phyloP scores from a whole-genome alignment of 2,113 vertebrate species.

The Corythoichthys intestinalis region DNA sequence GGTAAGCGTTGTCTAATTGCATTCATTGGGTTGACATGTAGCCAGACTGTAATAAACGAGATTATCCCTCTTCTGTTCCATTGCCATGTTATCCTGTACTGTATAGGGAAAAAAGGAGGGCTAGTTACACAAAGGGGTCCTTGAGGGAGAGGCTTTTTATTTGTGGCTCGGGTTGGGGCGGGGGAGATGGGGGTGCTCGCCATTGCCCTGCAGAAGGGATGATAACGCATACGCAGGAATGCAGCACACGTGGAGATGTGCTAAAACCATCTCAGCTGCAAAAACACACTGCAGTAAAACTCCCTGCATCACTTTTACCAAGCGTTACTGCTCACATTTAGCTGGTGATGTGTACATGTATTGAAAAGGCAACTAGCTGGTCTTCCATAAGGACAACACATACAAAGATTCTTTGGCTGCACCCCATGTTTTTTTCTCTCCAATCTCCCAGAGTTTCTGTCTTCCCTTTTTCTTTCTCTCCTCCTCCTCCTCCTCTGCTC shows the following conservation, averaged over 20 bases:
- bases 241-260: conserved; percentile 10
- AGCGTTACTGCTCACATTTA: not conserved
- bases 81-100: not conserved
- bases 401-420: not conserved
- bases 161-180: conserved; percentile 4
- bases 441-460: not conserved
- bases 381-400: not conserved
- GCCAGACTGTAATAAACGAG: conserved; percentile 11
- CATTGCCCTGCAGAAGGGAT: conserved; percentile 22
- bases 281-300: conserved; percentile 14
- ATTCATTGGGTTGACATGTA: conserved; percentile 12
- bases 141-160: conserved; percentile 16
- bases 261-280: conserved; percentile 12
- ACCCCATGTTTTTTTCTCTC: not conserved
- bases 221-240: conserved; percentile 15
- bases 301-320: conserved; percentile 3
- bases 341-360: not conserved
- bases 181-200: conserved; percentile 2
- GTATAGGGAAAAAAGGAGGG: not conserved
- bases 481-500: not conserved
- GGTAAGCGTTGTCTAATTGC: conserved; percentile 2
- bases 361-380: not conserved
- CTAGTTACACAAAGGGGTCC: conserved; percentile 19
- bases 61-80: conserved; percentile 14
- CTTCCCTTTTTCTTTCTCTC: conserved; percentile 1